A percentile compares a stretch with the other conserved stretches of the same genome.
Evolutionary conservation across 2,113 vertebrate species (phyloP).

Genomic region (Bostrychus sinensis): DNA sequence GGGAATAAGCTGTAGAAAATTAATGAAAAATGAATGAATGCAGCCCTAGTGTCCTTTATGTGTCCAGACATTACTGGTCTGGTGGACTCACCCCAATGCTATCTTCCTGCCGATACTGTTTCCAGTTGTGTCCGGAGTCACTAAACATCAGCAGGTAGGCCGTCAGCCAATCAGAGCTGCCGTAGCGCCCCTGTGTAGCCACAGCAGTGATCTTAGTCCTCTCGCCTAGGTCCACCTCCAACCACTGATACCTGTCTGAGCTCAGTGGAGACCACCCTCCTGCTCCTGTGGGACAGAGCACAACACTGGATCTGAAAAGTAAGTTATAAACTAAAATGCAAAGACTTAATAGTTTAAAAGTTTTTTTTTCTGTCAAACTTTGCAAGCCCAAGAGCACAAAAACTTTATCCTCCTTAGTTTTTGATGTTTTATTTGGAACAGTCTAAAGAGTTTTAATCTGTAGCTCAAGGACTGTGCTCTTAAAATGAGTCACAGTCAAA

Average conservation of each 20-base stretch:
- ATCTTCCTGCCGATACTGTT: constrained; percentile 90
- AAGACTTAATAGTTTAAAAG: neutral
- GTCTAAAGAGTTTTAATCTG: constrained; percentile 38
- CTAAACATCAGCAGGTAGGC: constrained; percentile 91
- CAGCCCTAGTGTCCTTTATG: too few species aligned
- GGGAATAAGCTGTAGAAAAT: too few species aligned
- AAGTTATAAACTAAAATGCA: neutral
- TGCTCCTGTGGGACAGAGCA: constrained; percentile 79
- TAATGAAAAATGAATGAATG: too few species aligned
- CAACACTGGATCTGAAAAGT: neutral
- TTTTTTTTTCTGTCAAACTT: neutral
- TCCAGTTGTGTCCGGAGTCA: constrained; percentile 92
- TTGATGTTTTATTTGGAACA: constrained; percentile 30
- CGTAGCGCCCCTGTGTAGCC: constrained; percentile 93
- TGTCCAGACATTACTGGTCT: neutral
- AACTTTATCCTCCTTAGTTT: constrained; percentile 12
- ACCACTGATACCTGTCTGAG: constrained; percentile 91
- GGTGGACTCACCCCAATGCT: constrained; percentile 86
- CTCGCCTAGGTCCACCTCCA: constrained; percentile 90
- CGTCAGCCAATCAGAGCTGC: constrained; percentile 92
- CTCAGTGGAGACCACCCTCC: constrained; percentile 93
- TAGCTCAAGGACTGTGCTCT: constrained; percentile 21
- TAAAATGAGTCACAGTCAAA: neutral
- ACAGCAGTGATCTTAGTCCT: constrained; percentile 87
- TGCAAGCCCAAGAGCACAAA: constrained; percentile 4